Base-by-base conservation (phyloP, 2,888 invertebrate genomes). In the Ennomos fuscantarius region DNA sequence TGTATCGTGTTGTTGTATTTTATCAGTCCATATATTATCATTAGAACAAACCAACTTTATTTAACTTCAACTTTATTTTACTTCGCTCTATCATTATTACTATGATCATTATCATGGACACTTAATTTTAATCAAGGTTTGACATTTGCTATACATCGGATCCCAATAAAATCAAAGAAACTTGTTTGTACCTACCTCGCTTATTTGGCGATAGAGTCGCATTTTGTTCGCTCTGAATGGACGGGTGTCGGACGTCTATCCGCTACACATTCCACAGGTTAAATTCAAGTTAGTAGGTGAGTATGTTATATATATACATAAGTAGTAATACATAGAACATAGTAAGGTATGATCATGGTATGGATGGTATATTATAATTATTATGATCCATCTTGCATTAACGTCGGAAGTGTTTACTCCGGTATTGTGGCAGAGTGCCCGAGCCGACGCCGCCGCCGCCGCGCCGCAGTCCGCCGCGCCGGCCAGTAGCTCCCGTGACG, bases 381-480 rank as follows among this genome's bases (percentile, higher is more conserved):
- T 47, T 41, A 41, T 47, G 9, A 12, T 46, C 13, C 33, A 37
- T 24, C 31, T 31, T 52, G 57, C 55, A 63, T 61, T 52, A 61
- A 60, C 70, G 60, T 69, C 58, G 66, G 68, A 69, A 72, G 52
- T 70, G 70, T 72, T 74, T 76, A 75, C 70, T 65, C 63, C 67
- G 50, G 60, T 45, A 50, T 53, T 52, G 61, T 78, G 78, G 78
- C 78, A 74, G 40, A 33, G 46, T 70, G 78, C 77, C 69, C 70
- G 65, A 63, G 54, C 55, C 46, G 24, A 24, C 3, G 24, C 24
- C 24, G 24, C 3, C 24, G 24, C 24, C 24, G 24, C 24, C 24
- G 24, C 24, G 24, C 24, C 24, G 24, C 24, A n/a, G n/a, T n/a
- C 2, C 24, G 24, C 24, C 24, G 24, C 24, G 62, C 36, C 13